Percentiles rank a stretch among this genome's conserved stretches.
phyloP scores from a whole-genome alignment of 2,888 invertebrate species.

The Dasypolia templi region DNA sequence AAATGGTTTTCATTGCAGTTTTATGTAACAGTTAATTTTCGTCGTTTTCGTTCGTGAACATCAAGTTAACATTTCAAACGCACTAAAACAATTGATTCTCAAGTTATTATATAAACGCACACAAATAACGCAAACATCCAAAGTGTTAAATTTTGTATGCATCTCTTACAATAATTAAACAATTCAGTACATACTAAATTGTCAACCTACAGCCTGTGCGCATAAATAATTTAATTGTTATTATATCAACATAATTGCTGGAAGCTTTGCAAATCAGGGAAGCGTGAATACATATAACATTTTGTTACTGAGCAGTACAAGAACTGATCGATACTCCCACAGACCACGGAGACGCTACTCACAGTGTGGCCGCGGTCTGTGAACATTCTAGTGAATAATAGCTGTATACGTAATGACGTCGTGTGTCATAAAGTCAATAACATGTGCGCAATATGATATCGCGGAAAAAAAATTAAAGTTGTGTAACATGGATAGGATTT shows the following conservation, averaged over 20 bases:
- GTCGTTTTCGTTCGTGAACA: slow-evolving; percentile 4
- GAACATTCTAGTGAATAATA: slow-evolving; percentile 3
- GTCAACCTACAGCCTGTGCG: slow-evolving; percentile 34
- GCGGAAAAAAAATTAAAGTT: not conserved
- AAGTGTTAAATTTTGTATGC: slow-evolving; percentile 24
- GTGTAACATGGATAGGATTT: not conserved
- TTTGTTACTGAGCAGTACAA: slow-evolving; percentile 4
- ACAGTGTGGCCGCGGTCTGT: not conserved
- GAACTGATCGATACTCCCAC: slow-evolving; percentile 1
- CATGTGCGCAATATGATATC: not conserved
- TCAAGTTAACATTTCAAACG: slow-evolving; percentile 18
- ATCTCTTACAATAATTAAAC: slow-evolving; percentile 33
- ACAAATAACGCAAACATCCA: slow-evolving; percentile 40
- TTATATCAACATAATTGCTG: slow-evolving; percentile 9
- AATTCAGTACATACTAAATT: slow-evolving; percentile 35
- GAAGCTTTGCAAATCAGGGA: not conserved
- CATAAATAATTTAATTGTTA: not conserved
- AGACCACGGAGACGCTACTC: not conserved
- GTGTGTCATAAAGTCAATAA: not conserved
- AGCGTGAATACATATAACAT: not conserved
- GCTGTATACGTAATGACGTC: not conserved
- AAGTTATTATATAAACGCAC: slow-evolving; percentile 17
- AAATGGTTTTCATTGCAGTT: not conserved
- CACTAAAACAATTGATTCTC: slow-evolving; percentile 24
- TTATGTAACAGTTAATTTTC: slow-evolving; percentile 17